Percentiles rank a stretch among this genome's conserved stretches.
Conservation (phyloP, 2,113 vertebrate genomes). For the Pipra filicauda region DNA sequence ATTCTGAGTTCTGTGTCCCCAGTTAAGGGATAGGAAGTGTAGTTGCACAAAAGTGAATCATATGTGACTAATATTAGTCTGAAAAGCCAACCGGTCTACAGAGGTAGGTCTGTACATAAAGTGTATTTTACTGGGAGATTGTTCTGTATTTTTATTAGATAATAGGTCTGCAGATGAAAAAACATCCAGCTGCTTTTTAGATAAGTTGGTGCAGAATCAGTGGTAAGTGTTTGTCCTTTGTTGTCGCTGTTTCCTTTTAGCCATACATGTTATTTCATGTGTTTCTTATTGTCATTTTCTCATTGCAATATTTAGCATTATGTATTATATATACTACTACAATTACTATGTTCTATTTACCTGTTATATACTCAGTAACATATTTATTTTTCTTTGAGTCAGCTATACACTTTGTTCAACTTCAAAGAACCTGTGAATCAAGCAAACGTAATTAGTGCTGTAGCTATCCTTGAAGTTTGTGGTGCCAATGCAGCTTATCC, state of each 20-base stretch:
- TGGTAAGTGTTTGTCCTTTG: not conserved
- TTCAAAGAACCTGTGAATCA: not conserved
- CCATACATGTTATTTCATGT: accelerated
- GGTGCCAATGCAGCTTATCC: not conserved
- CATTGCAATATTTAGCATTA: accelerated
- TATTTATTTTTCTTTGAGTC: not conserved
- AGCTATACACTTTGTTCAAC: not conserved
- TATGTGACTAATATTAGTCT: not conserved
- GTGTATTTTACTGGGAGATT: not conserved
- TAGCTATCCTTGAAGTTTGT: not conserved
- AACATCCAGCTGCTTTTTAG: not conserved
- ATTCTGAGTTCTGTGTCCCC: not conserved
- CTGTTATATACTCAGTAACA: accelerated
- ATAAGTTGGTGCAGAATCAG: not conserved
- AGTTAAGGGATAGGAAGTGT: not conserved
- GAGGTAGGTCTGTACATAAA: not conserved
- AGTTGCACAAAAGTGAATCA: not conserved
- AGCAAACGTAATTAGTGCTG: not conserved
- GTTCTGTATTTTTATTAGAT: not conserved
- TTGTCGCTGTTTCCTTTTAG: not conserved
- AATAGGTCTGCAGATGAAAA: not conserved
- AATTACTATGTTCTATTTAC: not conserved
- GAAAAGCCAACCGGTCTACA: not conserved
- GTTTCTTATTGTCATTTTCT: not conserved
- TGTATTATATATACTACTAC: not conserved